Base-by-base conservation (phyloP, 2,113 vertebrate genomes). In the Progne subis region DNA sequence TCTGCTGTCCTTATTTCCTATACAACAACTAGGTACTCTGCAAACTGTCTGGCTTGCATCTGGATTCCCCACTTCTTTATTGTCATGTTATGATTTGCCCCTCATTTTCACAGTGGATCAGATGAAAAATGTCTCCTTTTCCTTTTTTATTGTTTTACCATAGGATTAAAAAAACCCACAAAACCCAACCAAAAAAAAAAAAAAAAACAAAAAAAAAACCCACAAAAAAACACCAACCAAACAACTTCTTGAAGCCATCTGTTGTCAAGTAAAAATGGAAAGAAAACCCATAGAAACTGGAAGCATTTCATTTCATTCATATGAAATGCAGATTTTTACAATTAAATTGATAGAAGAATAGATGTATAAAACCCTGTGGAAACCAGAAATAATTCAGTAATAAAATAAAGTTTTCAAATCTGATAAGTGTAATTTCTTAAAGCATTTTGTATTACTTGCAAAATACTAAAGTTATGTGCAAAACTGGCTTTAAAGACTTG, bases 161-260 rank as follows among this genome's bases (percentile, higher is more conserved):
- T 2, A 41, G 12, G 15, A 18, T 0, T 9, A 3, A 39, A 13
- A 24, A 72, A 55, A 41, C 26, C 25, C 14, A 52, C 28, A 25
- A 50, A 50, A 26, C 4, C 49, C 24, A 14, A 25, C 26, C 26
- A 25, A 49, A 9, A 3, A 10, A 5, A 19, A 71, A 20, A 8
- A 26, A 76, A 29, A 11, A 55, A 19, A 12, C 6, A 53, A 29
- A 52, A 52, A 52, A 26, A 52, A 52, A 26, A 8, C 49, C 50
- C 25, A 26, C 26, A 52, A 26, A 24, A 7, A 25, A 31, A 16
- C 44, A 53, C 7, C 6, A 37, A 37, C 17, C n/a, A n/a, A n/a
- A n/a, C 18, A 32, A 21, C 18, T 37, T 24, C 25, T 68, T 64
- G n/a, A 46, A 67, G 19, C 11, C 18, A 34, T 39, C 13, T 67